A percentile compares a stretch with the other conserved stretches of the same genome.
phyloP scores from a whole-genome alignment of 2,888 invertebrate genomes.

The Himalopsyche anomala region DNA sequence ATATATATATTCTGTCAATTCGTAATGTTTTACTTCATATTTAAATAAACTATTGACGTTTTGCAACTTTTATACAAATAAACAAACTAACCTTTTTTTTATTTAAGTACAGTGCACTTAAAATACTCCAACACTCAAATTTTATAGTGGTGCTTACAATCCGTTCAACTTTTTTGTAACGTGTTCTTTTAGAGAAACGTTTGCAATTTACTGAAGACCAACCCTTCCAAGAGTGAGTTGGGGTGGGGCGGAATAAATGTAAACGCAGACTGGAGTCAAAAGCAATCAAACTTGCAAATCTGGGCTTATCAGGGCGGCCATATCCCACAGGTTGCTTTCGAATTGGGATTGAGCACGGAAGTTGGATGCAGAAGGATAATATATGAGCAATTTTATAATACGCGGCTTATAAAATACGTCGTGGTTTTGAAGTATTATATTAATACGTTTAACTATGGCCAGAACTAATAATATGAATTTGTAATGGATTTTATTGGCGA shows the following conservation, averaged over 20 bases:
- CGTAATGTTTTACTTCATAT: too few species aligned
- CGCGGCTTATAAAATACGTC: too few species aligned
- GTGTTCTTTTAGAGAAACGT: not conserved
- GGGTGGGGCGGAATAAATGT: not conserved
- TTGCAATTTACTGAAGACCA: constrained; percentile 26
- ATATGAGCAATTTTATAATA: not conserved
- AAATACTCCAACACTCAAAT: not conserved
- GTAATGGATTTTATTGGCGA: too few species aligned
- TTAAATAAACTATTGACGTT: too few species aligned
- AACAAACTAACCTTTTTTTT: too few species aligned
- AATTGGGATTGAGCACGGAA: not conserved
- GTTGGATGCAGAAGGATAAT: not conserved
- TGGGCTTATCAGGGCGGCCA: constrained; percentile 14
- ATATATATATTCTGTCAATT: too few species aligned
- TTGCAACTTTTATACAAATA: too few species aligned
- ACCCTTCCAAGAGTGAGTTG: not conserved
- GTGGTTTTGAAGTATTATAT: too few species aligned
- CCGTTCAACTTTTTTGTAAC: not conserved
- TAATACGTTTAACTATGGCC: too few species aligned
- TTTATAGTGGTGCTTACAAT: not conserved
- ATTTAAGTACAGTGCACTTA: too few species aligned
- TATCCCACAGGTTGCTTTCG: constrained; percentile 15
- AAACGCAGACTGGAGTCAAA: constrained; percentile 34
- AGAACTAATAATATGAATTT: too few species aligned
- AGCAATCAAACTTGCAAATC: constrained; percentile 43